phyloP scores from a whole-genome alignment of 1,140 invertebrate genomes.

The Oscheius sp. region DNA sequence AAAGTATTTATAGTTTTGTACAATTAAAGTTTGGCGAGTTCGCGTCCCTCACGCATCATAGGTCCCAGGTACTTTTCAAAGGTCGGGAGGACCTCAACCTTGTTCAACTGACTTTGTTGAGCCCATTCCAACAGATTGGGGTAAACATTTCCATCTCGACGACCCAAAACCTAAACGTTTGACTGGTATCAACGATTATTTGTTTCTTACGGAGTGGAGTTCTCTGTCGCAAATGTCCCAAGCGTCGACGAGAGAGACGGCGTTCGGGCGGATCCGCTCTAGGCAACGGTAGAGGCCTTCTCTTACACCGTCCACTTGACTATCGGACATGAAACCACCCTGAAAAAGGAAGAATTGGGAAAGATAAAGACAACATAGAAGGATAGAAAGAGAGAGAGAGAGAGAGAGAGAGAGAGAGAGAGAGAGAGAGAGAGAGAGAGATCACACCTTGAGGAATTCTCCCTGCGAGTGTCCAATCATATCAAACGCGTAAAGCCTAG shows the following conservation, averaged over 20 bases:
- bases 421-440: too few relatives aligned
- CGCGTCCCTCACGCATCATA: constrained; percentile 50
- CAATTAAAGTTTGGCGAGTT: too few relatives aligned
- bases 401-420: too few relatives aligned
- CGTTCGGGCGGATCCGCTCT: constrained; percentile 70
- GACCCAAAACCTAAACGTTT: constrained; percentile 67
- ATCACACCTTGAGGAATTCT: constrained; percentile 18
- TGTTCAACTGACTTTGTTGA: constrained; percentile 80
- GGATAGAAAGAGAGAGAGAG: too few relatives aligned
- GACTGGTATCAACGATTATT: background rate
- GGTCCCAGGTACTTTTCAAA: constrained; percentile 48
- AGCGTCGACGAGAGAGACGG: constrained; percentile 81
- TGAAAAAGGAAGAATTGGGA: too few relatives aligned
- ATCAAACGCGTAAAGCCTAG: constrained; percentile 26
- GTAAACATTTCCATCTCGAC: constrained; percentile 86
- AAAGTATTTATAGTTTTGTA: too few relatives aligned
- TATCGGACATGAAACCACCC: constrained; percentile 34
- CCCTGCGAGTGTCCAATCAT: constrained; percentile 9
- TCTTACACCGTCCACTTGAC: constrained; percentile 41
- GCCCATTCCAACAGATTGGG: constrained; percentile 80
- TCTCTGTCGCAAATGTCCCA: constrained; percentile 83
- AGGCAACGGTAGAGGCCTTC: constrained; percentile 30
- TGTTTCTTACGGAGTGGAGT: constrained; percentile 70
- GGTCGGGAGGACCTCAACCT: constrained; percentile 64
- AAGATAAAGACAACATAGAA: too few relatives aligned